phyloP scores from a whole-genome alignment of 2,113 vertebrate species.

The Chaetodon trifascialis region DNA sequence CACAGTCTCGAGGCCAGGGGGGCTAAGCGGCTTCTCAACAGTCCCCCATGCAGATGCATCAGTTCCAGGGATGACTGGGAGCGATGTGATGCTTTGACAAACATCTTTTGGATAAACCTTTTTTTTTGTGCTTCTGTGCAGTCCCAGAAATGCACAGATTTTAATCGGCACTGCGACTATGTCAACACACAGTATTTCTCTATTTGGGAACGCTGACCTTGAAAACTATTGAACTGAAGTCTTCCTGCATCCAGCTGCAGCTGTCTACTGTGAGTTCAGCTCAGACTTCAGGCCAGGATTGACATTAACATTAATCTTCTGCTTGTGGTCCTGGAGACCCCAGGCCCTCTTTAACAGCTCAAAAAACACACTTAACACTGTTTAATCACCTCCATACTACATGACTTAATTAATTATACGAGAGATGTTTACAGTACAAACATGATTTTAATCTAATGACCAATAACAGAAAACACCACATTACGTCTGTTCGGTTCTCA shows the following conservation, averaged over 20 bases:
- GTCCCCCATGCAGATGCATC: slow-evolving; percentile 72
- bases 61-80: slow-evolving; percentile 75
- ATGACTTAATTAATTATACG: not conserved
- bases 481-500: too few species aligned
- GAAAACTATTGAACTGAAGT: slow-evolving; percentile 65
- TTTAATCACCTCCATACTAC: not conserved
- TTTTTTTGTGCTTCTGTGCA: slow-evolving; percentile 45
- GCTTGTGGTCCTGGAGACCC: not conserved
- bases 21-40: slow-evolving; percentile 58
- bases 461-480: not conserved
- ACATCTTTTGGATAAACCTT: slow-evolving; percentile 67
- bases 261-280: slow-evolving; percentile 14
- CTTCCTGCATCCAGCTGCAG: slow-evolving; percentile 7
- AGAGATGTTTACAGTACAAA: not conserved
- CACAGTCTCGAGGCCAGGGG: slow-evolving; percentile 73
- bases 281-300: slow-evolving; percentile 15
- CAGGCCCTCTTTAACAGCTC: not conserved
- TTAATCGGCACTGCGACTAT: slow-evolving; percentile 64
- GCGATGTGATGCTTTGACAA: slow-evolving; percentile 76
- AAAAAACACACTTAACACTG: not conserved
- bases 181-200: slow-evolving; percentile 56
- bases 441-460: not conserved
- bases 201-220: slow-evolving; percentile 75
- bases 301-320: not conserved
- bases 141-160: slow-evolving; percentile 66